Evolutionary conservation across 2,113 vertebrate genomes (phyloP), one percentile per base, ranked within the genome.

Genomic region (Urocynchramus pylzowi): DNA sequence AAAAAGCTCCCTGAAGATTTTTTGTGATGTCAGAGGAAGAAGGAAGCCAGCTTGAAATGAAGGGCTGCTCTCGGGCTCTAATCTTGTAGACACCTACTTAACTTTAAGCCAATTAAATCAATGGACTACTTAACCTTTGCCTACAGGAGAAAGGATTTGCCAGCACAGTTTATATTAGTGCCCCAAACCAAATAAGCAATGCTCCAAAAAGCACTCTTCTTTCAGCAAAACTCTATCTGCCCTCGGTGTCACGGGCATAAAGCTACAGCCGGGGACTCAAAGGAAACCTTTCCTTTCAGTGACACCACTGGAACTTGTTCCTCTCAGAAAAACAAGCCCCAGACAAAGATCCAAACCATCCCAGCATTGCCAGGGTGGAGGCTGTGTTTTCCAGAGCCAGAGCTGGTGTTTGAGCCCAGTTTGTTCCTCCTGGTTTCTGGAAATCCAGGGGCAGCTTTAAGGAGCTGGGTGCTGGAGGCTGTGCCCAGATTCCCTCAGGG

Each of bases 61-160:
- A 93, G 93, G 93, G 83, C 95, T 92, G 86, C 79, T 88, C 86
- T 90, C 33, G 60, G 80, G 81, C 93, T 96, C 93, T 95, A 95
- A 96, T 96, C 95, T 96, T 84, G 83, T 91, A 96, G 95, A 95
- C 95, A 97, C 95, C 91, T 97, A 97, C 95, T 97, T 96, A 97
- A 96, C 95, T 96, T 93, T 95, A 96, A 96, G 93, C 93, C 96
- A 96, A 96, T 96, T 97, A 96, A 96, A 96, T 95, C 96, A 96
- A 94, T 93, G 95, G 79, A 84, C 85, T 96, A 96, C 95, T 97
- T 96, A 96, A 96, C 96, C 96, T 96, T 94, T 97, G 95, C 96
- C 96, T 96, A 92, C 68, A 93, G 79, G 95, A 96, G 96, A 96
- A 97, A 94, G 93, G 92, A 70, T 94, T 95, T 97, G 95, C 95